Conservation (phyloP, 2,113 vertebrate species). For the Gavialis gangeticus region DNA sequence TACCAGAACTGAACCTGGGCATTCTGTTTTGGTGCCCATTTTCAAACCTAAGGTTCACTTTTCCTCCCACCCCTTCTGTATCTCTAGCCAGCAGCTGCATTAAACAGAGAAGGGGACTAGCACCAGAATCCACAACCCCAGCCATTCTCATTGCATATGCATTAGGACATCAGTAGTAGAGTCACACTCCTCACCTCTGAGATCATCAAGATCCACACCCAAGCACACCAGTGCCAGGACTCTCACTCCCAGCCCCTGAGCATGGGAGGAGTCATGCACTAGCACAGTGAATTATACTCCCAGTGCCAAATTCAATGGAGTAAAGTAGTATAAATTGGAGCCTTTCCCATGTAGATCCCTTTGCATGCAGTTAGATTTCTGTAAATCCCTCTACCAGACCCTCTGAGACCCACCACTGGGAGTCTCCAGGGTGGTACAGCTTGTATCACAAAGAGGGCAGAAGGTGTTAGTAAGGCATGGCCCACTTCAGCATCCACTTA, state of each 20-base stretch:
- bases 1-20: conserved; percentile 13
- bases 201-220: not conserved
- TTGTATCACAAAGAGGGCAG: not conserved
- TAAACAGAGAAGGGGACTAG: not conserved
- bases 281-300: fast-evolving
- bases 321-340: fast-evolving
- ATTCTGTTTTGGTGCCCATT: not conserved
- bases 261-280: not conserved
- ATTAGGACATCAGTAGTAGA: fast-evolving
- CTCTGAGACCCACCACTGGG: not conserved
- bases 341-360: fast-evolving
- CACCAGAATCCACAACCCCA: not conserved
- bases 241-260: conserved; percentile 7
- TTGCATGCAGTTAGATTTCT: not conserved
- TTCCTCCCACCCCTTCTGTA: not conserved
- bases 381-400: not conserved
- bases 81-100: fast-evolving
- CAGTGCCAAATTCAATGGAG: not conserved
- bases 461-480: not conserved
- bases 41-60: not conserved
- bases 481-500: not conserved
- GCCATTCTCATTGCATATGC: fast-evolving
- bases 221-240: fast-evolving
- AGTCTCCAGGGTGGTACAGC: not conserved
- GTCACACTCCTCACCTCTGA: not conserved